Conservation (phyloP, 2,113 vertebrate genomes). For the Eulemur macaco region DNA sequence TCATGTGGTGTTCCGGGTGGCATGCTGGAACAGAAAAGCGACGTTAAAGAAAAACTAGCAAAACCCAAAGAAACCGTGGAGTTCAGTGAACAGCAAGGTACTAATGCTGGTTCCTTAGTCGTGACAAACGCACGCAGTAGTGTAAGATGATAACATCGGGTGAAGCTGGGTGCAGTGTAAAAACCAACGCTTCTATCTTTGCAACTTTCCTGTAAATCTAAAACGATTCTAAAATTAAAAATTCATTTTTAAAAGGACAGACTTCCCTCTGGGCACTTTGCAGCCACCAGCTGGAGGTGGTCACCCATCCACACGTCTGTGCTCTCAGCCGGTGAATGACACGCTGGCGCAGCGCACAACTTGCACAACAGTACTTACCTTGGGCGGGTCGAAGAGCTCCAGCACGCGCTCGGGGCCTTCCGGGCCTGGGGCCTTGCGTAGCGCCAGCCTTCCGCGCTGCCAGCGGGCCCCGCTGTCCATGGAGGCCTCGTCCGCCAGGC, state of each 20-base stretch:
- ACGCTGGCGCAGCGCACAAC: background rate
- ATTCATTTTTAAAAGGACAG: background rate
- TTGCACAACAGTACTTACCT: conserved; percentile 85
- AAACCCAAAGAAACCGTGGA: background rate
- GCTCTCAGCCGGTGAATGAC: background rate
- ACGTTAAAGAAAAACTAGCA: background rate
- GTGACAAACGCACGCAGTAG: accelerated
- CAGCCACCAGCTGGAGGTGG: background rate
- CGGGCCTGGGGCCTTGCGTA: conserved; percentile 85
- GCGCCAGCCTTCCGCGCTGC: conserved; percentile 93
- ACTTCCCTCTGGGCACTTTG: background rate
- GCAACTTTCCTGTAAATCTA: background rate
- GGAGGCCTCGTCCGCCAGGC: conserved; percentile 92
- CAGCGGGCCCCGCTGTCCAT: conserved; percentile 92
- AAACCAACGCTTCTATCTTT: background rate
- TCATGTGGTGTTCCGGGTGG: background rate
- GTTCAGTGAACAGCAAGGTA: accelerated
- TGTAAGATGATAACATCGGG: background rate
- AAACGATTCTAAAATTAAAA: background rate
- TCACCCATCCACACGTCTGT: background rate
- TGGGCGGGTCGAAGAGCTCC: conserved; percentile 96
- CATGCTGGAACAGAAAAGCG: background rate
- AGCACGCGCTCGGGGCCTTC: conserved; percentile 84
- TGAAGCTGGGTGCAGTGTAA: accelerated
- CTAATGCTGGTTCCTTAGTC: background rate